Conservation (phyloP, 2,888 invertebrate species). For the Epinotia ramella region DNA sequence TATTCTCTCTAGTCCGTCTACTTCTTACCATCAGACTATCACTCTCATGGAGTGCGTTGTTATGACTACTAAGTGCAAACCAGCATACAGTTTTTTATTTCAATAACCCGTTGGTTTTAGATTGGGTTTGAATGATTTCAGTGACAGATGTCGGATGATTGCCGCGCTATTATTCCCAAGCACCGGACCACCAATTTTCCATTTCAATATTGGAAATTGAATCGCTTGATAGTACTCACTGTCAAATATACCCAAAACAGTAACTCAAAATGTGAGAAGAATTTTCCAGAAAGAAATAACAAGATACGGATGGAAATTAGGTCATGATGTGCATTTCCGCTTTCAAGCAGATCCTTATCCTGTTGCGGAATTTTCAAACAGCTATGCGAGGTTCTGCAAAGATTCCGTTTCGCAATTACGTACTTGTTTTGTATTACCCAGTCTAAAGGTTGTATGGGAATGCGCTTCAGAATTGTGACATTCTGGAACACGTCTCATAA, state of each 20-base stretch:
- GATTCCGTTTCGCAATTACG: conserved; percentile 5
- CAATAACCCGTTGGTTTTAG: conserved; percentile 52
- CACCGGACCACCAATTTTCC: conserved; percentile 58
- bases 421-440: conserved; percentile 7
- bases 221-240: conserved; percentile 9
- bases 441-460: not conserved
- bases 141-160: conserved; percentile 54
- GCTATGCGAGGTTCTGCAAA: not conserved
- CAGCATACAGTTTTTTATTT: conserved; percentile 3
- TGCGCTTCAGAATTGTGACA: not conserved
- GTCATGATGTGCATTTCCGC: conserved; percentile 29
- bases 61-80: not conserved
- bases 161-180: conserved; percentile 53
- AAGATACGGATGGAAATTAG: conserved; percentile 10
- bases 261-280: not conserved
- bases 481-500: not conserved
- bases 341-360: conserved; percentile 8
- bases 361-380: conserved; percentile 9
- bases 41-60: not conserved
- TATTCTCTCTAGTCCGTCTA: not conserved
- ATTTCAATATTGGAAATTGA: conserved; percentile 56
- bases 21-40: not conserved
- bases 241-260: not conserved
- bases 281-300: not conserved
- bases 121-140: conserved; percentile 62